Conservation (phyloP, 1,140 invertebrate genomes). For the Tyrophagus putrescentiae region DNA sequence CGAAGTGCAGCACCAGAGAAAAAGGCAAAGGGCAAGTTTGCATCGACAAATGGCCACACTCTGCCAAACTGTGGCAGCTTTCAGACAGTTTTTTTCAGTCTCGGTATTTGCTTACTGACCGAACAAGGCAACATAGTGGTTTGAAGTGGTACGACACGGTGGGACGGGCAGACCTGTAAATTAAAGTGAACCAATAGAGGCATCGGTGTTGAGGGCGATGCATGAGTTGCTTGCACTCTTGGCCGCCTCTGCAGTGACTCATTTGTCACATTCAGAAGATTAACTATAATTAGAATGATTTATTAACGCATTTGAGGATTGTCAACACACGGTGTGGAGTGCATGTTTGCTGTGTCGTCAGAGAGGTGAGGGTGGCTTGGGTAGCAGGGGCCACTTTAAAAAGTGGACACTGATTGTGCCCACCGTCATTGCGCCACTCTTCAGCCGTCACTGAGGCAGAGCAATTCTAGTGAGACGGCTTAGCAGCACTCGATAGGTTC, state of each 20-base stretch:
- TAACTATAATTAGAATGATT: conserved; percentile 12
- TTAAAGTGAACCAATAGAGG: no score
- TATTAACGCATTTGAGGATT: not conserved
- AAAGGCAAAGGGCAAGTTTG: no score
- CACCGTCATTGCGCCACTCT: not conserved
- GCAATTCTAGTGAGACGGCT: not conserved
- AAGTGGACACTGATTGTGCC: not conserved
- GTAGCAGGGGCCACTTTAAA: not conserved
- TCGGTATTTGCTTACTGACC: no score
- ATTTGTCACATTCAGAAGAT: conserved; percentile 1
- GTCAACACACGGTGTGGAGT: no score
- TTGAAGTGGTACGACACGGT: no score
- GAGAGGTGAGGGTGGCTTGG: no score
- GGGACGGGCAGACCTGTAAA: conserved; percentile 1
- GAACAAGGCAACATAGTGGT: no score
- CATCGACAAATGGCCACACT: no score
- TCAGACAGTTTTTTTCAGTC: no score
- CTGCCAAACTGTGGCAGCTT: no score
- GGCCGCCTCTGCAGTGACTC: not conserved
- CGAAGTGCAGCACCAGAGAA: no score
- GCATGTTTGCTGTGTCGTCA: no score
- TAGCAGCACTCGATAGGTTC: conserved; percentile 5
- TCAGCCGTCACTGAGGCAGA: not conserved
- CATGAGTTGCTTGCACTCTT: conserved; percentile 5
- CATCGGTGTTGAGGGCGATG: not conserved